A percentile compares a stretch with the other conserved stretches of the same genome.
phyloP scores from a whole-genome alignment of 2,888 invertebrate species.

The Colletes collaris region DNA sequence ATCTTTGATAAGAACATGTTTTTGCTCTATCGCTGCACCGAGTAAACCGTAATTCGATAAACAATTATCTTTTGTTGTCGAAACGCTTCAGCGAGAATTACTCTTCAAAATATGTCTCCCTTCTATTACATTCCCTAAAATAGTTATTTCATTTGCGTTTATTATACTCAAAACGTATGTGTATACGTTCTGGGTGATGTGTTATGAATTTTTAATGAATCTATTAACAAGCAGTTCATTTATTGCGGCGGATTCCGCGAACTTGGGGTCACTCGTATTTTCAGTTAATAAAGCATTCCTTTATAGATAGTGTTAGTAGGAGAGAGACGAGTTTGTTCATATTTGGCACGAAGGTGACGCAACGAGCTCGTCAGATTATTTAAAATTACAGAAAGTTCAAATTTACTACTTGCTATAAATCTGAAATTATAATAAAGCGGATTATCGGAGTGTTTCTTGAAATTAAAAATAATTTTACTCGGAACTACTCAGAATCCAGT shows the following conservation, averaged over 20 bases:
- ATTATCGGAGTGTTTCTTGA: too few species aligned
- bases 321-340: neutral
- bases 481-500: too few species aligned
- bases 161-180: neutral
- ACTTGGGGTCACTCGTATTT: constrained; percentile 41
- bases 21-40: neutral
- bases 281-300: constrained; percentile 11
- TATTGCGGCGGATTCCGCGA: constrained; percentile 43
- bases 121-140: constrained; percentile 11
- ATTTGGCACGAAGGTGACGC: too few species aligned
- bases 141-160: constrained; percentile 6
- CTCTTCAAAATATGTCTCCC: constrained; percentile 5
- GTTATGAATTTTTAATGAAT: constrained; percentile 36
- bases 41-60: constrained; percentile 12
- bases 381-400: too few species aligned
- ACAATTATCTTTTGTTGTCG: constrained; percentile 4
- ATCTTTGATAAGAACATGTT: neutral
- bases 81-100: neutral
- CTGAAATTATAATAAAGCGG: too few species aligned
- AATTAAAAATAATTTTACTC: too few species aligned
- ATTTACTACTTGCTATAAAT: too few species aligned
- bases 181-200: neutral
- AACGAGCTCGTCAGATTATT: too few species aligned
- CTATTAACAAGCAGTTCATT: constrained; percentile 46
- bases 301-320: neutral